Conservation (phyloP, 2,888 invertebrate species). For the Dascillus cervinus region DNA sequence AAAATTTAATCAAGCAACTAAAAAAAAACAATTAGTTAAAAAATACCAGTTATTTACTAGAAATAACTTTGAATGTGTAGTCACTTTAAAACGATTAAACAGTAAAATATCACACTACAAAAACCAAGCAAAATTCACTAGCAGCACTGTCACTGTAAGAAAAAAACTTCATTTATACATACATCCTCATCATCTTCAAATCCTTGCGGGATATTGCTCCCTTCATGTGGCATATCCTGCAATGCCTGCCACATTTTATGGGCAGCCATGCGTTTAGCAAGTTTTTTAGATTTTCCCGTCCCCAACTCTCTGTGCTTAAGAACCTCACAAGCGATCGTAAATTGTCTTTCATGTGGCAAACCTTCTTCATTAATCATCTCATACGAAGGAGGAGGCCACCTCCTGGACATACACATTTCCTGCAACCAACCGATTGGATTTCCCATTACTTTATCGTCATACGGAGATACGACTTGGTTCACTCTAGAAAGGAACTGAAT, state of each 20-base stretch:
- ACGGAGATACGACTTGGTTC: constrained; percentile 49
- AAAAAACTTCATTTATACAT: too few relatives aligned
- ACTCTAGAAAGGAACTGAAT: constrained; percentile 26
- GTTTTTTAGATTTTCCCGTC: constrained; percentile 90
- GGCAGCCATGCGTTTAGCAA: constrained; percentile 93
- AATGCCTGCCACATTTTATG: constrained; percentile 87
- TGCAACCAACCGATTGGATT: constrained; percentile 94
- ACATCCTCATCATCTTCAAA: constrained; percentile 68
- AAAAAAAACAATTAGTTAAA: too few relatives aligned
- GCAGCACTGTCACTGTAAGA: too few relatives aligned
- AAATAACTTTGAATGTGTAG: too few relatives aligned
- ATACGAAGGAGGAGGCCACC: constrained; percentile 93
- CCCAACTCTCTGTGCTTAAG: constrained; percentile 79
- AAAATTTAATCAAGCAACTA: too few relatives aligned
- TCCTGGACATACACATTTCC: constrained; percentile 92
- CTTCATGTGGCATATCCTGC: constrained; percentile 68
- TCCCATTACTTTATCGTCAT: constrained; percentile 76
- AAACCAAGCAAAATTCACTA: constrained; percentile 2
- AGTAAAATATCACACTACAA: too few relatives aligned
- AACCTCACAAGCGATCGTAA: constrained; percentile 86
- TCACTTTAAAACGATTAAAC: too few relatives aligned
- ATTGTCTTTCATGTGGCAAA: constrained; percentile 87
- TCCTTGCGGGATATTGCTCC: constrained; percentile 48
- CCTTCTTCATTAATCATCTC: constrained; percentile 84
- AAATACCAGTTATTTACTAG: too few relatives aligned